Evolutionary conservation across 2,888 invertebrate genomes (phyloP).

Genomic region (Lasioglossum vierecki): DNA sequence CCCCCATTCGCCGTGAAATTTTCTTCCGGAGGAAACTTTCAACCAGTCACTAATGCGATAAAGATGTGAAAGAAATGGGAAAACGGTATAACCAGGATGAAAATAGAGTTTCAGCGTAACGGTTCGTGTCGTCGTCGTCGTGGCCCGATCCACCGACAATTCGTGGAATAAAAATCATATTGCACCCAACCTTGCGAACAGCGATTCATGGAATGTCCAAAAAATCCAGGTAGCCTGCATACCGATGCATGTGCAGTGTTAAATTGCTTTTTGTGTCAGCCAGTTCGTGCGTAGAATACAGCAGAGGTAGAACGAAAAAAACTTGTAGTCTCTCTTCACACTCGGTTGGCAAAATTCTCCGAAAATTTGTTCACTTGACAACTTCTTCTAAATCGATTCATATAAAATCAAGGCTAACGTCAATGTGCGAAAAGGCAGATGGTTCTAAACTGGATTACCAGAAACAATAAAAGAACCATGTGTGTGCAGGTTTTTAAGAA

Average conservation of each 20-base stretch:
- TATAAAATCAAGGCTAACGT: not conserved
- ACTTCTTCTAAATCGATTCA: not conserved
- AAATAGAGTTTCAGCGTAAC: slow-evolving; percentile 28
- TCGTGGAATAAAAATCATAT: not conserved
- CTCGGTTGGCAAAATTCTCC: not conserved
- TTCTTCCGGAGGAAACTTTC: slow-evolving; percentile 27
- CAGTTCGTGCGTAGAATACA: not conserved
- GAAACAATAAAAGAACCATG: not conserved
- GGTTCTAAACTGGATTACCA: not conserved
- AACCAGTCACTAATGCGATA: slow-evolving; percentile 35
- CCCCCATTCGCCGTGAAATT: not conserved
- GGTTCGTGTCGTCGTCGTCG: not conserved
- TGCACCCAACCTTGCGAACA: not conserved
- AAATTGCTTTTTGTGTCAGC: not conserved
- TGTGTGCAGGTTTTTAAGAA: too few species aligned
- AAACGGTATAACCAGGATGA: slow-evolving; percentile 10
- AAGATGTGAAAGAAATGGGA: slow-evolving; percentile 29
- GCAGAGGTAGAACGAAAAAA: not conserved
- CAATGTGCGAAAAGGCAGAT: not conserved
- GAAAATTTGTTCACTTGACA: not conserved
- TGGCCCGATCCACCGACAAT: not conserved
- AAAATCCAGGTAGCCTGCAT: slow-evolving; percentile 1
- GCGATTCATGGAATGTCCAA: not conserved
- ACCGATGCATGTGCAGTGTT: not conserved
- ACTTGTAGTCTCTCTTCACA: not conserved